Percentiles rank a stretch among this genome's conserved stretches.
Evolutionary conservation across 2,888 invertebrate species (phyloP).

Genomic region (Tortrix viridana): DNA sequence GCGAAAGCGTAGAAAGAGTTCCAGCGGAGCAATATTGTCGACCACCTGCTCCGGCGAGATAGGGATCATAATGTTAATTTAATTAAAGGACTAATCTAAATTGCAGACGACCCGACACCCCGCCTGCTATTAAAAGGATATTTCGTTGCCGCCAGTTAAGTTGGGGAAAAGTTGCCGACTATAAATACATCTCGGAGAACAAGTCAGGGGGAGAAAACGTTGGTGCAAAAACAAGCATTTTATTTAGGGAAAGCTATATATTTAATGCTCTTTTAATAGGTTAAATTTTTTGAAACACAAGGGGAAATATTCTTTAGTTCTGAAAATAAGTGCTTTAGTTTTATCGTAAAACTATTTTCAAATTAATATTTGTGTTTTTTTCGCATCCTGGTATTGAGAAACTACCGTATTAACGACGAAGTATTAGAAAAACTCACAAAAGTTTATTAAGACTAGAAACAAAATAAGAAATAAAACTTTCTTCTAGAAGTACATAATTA

Average conservation of each 20-base stretch:
- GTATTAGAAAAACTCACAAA: not conserved
- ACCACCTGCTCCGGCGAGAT: slow-evolving; percentile 80
- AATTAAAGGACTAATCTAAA: slow-evolving; percentile 85
- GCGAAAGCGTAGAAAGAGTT: slow-evolving; percentile 50
- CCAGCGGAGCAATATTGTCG: slow-evolving; percentile 71
- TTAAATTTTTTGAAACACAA: too few species aligned
- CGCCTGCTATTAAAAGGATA: slow-evolving; percentile 81
- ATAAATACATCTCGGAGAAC: slow-evolving; percentile 75
- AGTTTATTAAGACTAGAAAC: not conserved
- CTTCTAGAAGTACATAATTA: slow-evolving; percentile 21
- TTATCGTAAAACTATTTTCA: too few species aligned
- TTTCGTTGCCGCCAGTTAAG: slow-evolving; percentile 76
- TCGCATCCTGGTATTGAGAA: not conserved
- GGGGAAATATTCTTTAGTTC: too few species aligned
- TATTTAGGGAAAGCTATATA: not conserved
- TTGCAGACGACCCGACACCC: slow-evolving; percentile 83
- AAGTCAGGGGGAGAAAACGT: slow-evolving; percentile 60
- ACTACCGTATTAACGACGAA: not conserved
- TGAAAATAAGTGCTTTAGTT: too few species aligned
- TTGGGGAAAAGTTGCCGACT: slow-evolving; percentile 75
- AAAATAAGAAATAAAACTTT: slow-evolving; percentile 13
- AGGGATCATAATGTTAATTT: slow-evolving; percentile 84
- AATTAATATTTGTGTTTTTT: too few species aligned
- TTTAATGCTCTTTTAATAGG: slow-evolving; percentile 1
- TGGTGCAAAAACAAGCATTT: slow-evolving; percentile 58